Percentiles rank a stretch among this genome's conserved stretches.
Evolutionary conservation across 2,113 vertebrate genomes (phyloP).

Genomic region (Larimichthys polyactis): DNA sequence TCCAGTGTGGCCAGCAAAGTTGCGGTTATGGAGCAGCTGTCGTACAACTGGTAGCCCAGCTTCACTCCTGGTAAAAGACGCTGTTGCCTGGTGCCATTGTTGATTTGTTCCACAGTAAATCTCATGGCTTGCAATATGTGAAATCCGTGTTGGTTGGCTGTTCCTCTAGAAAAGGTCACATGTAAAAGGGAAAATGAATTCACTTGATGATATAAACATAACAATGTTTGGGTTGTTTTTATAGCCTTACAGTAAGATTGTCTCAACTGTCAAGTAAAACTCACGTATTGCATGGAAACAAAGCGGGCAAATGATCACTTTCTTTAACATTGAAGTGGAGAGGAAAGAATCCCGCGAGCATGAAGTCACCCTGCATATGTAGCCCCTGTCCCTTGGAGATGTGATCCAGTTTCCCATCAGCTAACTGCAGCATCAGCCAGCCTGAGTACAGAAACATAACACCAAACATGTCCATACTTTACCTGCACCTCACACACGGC

Average conservation of each 20-base stretch:
- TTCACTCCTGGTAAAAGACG: constrained; percentile 83
- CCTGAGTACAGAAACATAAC: constrained; percentile 17
- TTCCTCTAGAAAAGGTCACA: constrained; percentile 74
- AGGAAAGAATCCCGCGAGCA: constrained; percentile 86
- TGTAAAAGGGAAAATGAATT: not conserved
- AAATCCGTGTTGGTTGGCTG: constrained; percentile 82
- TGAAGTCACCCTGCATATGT: constrained; percentile 82
- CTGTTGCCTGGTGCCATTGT: constrained; percentile 74
- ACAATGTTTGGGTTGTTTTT: not conserved
- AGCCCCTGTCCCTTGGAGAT: constrained; percentile 66
- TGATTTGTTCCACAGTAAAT: constrained; percentile 88
- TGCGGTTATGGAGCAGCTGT: constrained; percentile 80
- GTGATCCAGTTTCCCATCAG: constrained; percentile 54
- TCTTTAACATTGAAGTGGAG: constrained; percentile 72
- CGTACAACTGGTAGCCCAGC: constrained; percentile 88
- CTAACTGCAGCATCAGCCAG: constrained; percentile 42
- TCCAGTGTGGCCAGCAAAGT: constrained; percentile 82
- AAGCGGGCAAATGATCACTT: constrained; percentile 53
- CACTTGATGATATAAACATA: not conserved
- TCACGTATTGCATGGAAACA: constrained; percentile 77
- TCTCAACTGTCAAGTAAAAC: constrained; percentile 26
- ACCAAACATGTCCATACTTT: constrained; percentile 30
- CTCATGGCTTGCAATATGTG: constrained; percentile 87
- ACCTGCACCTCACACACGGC: not conserved
- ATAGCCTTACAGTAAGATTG: not conserved